Base-by-base conservation (phyloP, 2,113 vertebrate species). In the Aix galericulata region DNA sequence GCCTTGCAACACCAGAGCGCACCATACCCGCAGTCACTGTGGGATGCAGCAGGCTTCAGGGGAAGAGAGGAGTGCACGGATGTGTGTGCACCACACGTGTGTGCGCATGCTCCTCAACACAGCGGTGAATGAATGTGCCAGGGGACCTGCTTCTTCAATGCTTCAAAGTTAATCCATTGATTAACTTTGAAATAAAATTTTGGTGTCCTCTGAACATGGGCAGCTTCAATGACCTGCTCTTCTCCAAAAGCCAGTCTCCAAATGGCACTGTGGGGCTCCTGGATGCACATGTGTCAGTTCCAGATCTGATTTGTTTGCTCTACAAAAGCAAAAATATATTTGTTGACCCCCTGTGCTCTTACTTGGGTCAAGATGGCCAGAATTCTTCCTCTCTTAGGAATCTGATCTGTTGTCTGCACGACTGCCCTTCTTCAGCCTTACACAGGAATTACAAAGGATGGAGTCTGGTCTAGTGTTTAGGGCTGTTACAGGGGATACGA, bases 1-100 rank as follows among this genome's bases (percentile, higher is more conserved):
- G 91, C 89, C 94, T 92, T 94, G 89, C 13, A 2, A 67, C 82
- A 96, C 75, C 25, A 20, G 67, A 17, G 91, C 76, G 67, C 13
- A 22, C 14, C 86, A 72, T 6, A 6, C 27, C 48, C 64, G 44
- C 60, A 60, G 66, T 4, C 40, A 8, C 5, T 50, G 77, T 13
- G 42, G 71, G 38, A 9, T 16, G 52, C 36, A 17, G 32, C 34
- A 40, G 64, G 6, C 18, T 71, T 59, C 38, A 17, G 62, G 18
- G 16, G 71, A 18, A 26, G 59, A 27, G 40, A 42, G 64, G 46
- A 52, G 17, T 0, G 9, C 44, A 59, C 0, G 5, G 63, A 42
- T 52, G 0, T 50, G 36, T 18, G 55, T 59, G 63, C 48, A 22
- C 31, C 4, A 3, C 67, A 18, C 0, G 0, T 38, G 13, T 8